Base-by-base conservation (phyloP, 2,888 invertebrate genomes). In the Chloroclystis v-ata region DNA sequence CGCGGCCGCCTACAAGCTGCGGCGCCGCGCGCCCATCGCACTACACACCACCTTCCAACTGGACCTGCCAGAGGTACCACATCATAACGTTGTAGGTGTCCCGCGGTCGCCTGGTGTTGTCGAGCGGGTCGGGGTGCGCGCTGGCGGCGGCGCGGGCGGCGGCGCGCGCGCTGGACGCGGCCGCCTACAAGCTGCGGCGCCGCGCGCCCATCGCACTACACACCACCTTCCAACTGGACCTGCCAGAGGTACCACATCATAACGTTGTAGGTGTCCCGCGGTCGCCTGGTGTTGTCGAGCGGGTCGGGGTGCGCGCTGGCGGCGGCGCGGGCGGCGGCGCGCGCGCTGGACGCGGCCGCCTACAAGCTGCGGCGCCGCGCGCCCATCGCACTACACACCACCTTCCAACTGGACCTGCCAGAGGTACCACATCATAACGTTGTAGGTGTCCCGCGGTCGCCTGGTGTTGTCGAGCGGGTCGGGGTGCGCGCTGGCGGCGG, bases 321-420 rank as follows among this genome's bases (percentile, higher is more conserved):
- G 8, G 73, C 65, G 1, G 82, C 79, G 68, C 57, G 77, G 0
- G 72, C 79, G 54, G 76, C 77, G 47, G 61, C 69, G 43, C 89
- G 91, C 58, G 84, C 92, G 40, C 71, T 93, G 24, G 91, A 93
- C 89, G 92, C 93, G 52, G 92, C 97, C 38, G 95, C 93, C 69
- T 97, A 97, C 82, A 98, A 97, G 82, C 87, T 98, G 63, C 90
- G 97, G 7, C 90, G 94, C 9, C 92, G 97, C 92, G 92, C 93
- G 52, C 97, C 97, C 0, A 96, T 95, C 75, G 95, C 95, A 11
- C 86, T 98, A 11, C 93, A 94, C 55, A 92, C 95, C 72, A 84
- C 97, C 61, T 96, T 97, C 76, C 91, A 93, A 53, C 90, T 97
- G 1, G 95, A 96, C 60, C 89, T 97, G 57, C 96, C 97, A 0